Evolutionary conservation across 2,888 invertebrate species (phyloP).

Genomic region (Eulithis testata): DNA sequence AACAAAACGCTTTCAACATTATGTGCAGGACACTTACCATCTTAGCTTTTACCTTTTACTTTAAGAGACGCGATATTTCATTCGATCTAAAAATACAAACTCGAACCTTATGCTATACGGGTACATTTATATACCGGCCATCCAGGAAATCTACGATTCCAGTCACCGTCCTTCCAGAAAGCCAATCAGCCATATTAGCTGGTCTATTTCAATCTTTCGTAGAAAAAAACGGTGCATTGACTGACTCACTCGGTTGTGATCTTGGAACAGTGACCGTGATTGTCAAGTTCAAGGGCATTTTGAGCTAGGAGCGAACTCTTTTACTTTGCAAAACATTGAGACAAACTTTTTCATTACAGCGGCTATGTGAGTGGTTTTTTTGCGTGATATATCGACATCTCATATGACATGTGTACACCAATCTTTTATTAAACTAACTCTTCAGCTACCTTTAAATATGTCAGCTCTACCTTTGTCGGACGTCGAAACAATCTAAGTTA

Average conservation of each 20-base stretch:
- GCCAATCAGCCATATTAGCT: conserved; percentile 64
- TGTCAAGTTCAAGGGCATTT: conserved; percentile 24
- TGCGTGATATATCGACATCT: too few species aligned
- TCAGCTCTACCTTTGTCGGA: not conserved
- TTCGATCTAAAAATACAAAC: not conserved
- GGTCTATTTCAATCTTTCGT: conserved; percentile 70
- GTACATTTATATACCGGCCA: conserved; percentile 56
- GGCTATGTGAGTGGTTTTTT: too few species aligned
- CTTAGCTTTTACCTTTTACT: too few species aligned
- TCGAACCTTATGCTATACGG: conserved; percentile 6
- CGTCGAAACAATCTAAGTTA: conserved; percentile 12
- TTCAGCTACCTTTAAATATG: too few species aligned
- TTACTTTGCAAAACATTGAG: conserved; percentile 1
- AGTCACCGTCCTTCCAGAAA: conserved; percentile 67
- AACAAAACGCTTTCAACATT: too few species aligned
- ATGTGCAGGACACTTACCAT: too few species aligned
- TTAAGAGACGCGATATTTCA: too few species aligned
- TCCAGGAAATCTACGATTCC: conserved; percentile 59
- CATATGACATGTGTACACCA: too few species aligned
- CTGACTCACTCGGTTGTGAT: conserved; percentile 48
- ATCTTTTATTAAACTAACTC: too few species aligned
- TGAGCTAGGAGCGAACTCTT: conserved; percentile 9
- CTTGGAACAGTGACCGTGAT: conserved; percentile 30
- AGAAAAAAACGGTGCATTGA: conserved; percentile 56
- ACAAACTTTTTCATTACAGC: too few species aligned